Base-by-base conservation (phyloP, 53 echinoderm and acorn worm species). In the Arbacia lixula region DNA sequence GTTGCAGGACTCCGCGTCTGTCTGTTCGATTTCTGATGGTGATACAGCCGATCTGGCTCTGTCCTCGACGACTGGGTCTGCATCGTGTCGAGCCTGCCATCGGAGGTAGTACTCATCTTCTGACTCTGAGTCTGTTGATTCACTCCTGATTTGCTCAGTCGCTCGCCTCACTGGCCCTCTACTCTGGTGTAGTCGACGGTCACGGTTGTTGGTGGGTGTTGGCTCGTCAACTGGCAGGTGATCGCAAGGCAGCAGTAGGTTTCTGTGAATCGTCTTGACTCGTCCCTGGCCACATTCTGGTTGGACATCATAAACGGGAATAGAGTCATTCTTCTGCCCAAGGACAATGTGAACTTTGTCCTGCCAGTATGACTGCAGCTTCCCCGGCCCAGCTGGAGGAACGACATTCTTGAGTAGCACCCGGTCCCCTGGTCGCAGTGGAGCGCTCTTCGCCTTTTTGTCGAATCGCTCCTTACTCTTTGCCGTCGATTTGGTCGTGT, bases 261-360 rank as follows among this genome's bases (percentile, higher is more conserved):
- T 88, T 35, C 89, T 53, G 53, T 88, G 89, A 8, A 88, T 53
- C 4, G 41, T 65, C 40, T 54, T 30, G 10, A 31, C 46, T 33
- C 63, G 42, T 5, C 63, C 73, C 17, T 40, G 20, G 3, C 89
- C 89, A 34, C 25, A 73, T 38, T 88, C 84, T 27, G 84, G 65
- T 31, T 11, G 42, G 38, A 75, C 14, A 36, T 73, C 76, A 84
- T 88, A 88, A 14, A 88, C 84, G 16, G 89, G 84, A 11, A 88
- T 14, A 39, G 43, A 26, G 29, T 72, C 84, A 63, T 35, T 72
- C 20, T 72, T 43, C 20, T 43, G 9, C 25, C 27, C 61, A 8
- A 41, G 42, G 16, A 84, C 84, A 26, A 74, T 10, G 11, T 61
- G 35, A 9, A 87, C 27, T 25, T 86, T 46, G 40, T 87, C 87